Conservation (phyloP, 2,888 invertebrate species). For the Eubasilissa splendida region DNA sequence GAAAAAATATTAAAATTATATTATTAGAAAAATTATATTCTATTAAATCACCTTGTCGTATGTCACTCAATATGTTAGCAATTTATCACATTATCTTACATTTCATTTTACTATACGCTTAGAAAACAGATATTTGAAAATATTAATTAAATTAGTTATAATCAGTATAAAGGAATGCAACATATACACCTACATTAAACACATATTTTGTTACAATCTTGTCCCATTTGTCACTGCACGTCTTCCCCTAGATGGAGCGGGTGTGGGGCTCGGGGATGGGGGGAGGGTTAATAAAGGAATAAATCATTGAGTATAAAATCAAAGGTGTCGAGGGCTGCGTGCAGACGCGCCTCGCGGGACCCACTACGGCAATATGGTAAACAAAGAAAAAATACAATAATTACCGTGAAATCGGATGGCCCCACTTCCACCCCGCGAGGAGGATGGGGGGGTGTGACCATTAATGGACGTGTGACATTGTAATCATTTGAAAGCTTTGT, state of each 20-base stretch:
- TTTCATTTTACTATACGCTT: too few species aligned
- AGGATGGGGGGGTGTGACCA: background rate
- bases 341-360: constrained; percentile 31
- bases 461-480: constrained; percentile 26
- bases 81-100: too few species aligned
- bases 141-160: too few species aligned
- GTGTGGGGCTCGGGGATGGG: background rate
- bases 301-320: constrained; percentile 52
- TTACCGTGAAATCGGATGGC: constrained; percentile 42
- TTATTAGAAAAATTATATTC: too few species aligned
- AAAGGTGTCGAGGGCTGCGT: constrained; percentile 49
- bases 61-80: too few species aligned
- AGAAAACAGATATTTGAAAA: too few species aligned
- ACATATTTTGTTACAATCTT: constrained; percentile 3
- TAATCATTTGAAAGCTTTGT: constrained; percentile 39
- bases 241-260: background rate
- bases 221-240: constrained; percentile 1
- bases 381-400: constrained; percentile 50
- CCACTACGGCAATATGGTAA: constrained; percentile 38
- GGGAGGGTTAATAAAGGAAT: constrained; percentile 33
- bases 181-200: background rate
- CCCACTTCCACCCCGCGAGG: background rate
- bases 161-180: background rate
- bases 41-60: too few species aligned
- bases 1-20: too few species aligned